A percentile compares a stretch with the other conserved stretches of the same genome.
Evolutionary conservation across 1,140 invertebrate genomes (phyloP).

Genomic region (Achatina immaculata): DNA sequence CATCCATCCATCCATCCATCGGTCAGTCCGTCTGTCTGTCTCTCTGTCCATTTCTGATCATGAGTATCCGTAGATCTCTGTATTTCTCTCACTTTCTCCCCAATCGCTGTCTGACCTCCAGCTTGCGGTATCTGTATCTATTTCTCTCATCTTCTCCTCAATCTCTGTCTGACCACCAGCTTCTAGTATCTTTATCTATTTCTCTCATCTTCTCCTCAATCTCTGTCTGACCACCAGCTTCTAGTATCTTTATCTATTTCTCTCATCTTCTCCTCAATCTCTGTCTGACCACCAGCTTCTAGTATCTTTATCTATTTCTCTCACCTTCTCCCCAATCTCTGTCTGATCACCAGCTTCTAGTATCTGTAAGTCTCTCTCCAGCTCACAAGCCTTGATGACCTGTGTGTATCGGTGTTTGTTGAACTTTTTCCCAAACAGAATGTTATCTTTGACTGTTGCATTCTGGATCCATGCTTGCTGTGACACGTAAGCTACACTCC

Average conservation of each 20-base stretch:
- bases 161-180: slow-evolving; percentile 77
- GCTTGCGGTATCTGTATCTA: too few relatives aligned
- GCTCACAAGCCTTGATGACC: slow-evolving; percentile 73
- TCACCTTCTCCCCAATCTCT: slow-evolving; percentile 65
- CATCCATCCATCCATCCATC: too few relatives aligned
- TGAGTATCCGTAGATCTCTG: too few relatives aligned
- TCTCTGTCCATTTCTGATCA: too few relatives aligned
- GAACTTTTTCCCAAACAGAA: slow-evolving; percentile 77
- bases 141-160: slow-evolving; percentile 54
- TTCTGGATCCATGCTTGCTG: slow-evolving; percentile 89
- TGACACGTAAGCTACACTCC: slow-evolving; percentile 78
- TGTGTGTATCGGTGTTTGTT: slow-evolving; percentile 68
- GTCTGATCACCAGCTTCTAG: slow-evolving; percentile 79
- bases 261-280: too few relatives aligned
- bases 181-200: slow-evolving; percentile 78
- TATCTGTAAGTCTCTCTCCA: slow-evolving; percentile 80
- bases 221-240: too few relatives aligned
- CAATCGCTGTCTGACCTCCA: slow-evolving; percentile 77
- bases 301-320: too few relatives aligned
- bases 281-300: too few relatives aligned
- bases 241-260: too few relatives aligned
- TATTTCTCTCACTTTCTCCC: slow-evolving; percentile 57
- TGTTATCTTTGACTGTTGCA: slow-evolving; percentile 83
- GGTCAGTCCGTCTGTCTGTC: too few relatives aligned
- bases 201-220: too few relatives aligned